Conservation (phyloP, 30 jellyfish, hydroid and myxozoan genomes). For the Cassiopea xamachana region DNA sequence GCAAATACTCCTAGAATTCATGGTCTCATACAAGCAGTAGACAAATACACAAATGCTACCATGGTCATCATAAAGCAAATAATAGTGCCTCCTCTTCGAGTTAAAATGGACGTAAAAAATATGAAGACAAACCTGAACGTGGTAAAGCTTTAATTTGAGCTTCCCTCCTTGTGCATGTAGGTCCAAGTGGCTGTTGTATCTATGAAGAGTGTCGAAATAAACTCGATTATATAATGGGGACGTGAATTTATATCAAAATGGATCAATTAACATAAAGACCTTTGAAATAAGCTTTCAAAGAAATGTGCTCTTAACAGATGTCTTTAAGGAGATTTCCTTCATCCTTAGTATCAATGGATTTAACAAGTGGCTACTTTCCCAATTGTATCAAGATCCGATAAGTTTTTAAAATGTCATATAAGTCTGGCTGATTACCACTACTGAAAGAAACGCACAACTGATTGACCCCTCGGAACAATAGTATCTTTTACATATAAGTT, state of each 20-base stretch:
- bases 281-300: conserved; percentile 24
- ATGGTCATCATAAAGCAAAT: too few relatives aligned
- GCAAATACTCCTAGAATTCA: too few relatives aligned
- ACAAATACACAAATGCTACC: too few relatives aligned
- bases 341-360: conserved; percentile 19
- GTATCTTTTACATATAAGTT: background rate
- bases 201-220: background rate
- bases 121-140: background rate
- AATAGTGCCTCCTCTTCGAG: background rate
- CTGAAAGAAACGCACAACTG: conserved; percentile 14
- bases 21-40: too few relatives aligned
- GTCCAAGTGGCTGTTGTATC: background rate
- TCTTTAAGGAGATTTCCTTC: conserved; percentile 7
- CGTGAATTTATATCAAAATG: background rate
- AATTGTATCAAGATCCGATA: background rate
- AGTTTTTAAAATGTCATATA: conserved; percentile 14
- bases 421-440: conserved; percentile 26
- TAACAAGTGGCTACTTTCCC: conserved; percentile 31
- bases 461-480: conserved; percentile 7
- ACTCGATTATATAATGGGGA: background rate
- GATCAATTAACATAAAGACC: background rate
- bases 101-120: background rate
- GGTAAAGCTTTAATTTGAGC: background rate
- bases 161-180: background rate
- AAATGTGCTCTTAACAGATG: conserved; percentile 5